phyloP scores from a whole-genome alignment of 30 jellyfish, hydroid and myxozoan species.

The Rhopilema esculentum region DNA sequence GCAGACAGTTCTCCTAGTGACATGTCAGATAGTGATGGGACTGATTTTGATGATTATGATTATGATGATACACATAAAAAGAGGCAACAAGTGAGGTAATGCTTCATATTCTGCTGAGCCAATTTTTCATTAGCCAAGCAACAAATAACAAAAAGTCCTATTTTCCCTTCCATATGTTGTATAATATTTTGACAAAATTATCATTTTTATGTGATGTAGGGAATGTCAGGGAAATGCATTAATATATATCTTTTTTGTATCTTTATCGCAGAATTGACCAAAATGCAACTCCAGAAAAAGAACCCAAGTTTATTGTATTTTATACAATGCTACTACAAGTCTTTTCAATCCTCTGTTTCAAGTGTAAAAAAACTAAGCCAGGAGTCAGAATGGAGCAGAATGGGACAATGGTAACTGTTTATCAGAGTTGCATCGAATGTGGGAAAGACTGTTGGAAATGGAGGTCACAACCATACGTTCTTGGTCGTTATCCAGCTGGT shows the following conservation, averaged over 20 bases:
- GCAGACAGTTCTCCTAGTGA: background rate
- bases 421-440: conserved; percentile 19
- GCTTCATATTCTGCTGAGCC: background rate
- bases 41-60: background rate
- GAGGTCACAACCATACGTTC: conserved; percentile 12
- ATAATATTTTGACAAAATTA: background rate
- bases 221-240: background rate
- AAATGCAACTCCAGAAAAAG: conserved; percentile 3
- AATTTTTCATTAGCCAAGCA: background rate
- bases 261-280: background rate
- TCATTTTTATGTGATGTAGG: background rate
- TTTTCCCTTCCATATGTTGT: background rate
- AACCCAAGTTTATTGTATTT: conserved; percentile 21
- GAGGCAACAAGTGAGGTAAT: background rate
- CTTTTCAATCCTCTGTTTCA: conserved; percentile 26
- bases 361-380: conserved; percentile 11
- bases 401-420: conserved; percentile 45
- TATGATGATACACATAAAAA: background rate
- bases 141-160: background rate
- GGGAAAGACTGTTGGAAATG: conserved; percentile 13
- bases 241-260: background rate
- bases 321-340: conserved; percentile 1
- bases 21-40: background rate
- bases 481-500: conserved; percentile 32
- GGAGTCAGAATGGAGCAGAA: background rate